Base-by-base conservation (phyloP, 1,140 invertebrate genomes). In the Musca vetustissima region DNA sequence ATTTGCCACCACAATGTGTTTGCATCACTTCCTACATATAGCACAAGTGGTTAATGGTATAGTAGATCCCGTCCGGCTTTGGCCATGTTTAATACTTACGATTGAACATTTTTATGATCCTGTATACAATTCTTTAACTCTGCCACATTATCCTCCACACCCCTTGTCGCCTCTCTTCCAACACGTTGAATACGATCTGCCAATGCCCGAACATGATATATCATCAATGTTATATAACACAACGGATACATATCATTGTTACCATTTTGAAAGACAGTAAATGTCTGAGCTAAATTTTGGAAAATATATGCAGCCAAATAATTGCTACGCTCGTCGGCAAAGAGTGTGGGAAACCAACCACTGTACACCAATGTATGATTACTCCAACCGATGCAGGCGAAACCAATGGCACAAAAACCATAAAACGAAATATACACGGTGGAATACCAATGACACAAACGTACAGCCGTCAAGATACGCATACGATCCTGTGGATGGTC, bases 171-270 rank as follows among this genome's bases (percentile, higher is more conserved):
- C 24, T 49, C 52, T 11, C 6, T n/a, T 6, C 66, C 66, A 19
- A 70, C 52, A 22, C 59, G 24, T 19, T 49, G 32, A 9, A 70
- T 70, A n/a, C 69, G 43, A 15, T 50, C 66, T 0, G 59, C 28
- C 15, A 70, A 19, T 1, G 66, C 32, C 13, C 57, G 53, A 17
- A 70, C 24, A 24, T 70, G 69, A 0, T 25, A 59, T 25, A 67
- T 70, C 55, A 68, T 64, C 3, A 70, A 11, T 8, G 55, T 48
- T 17, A 70, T 8, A 53, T 67, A 70, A 47, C 65, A 67, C 17
- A 49, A 47, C 19, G 65, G 55, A 64, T 64, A 67, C 69, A 70
- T 47, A 47, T 70, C 69, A 22, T 70, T 70, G 48, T 64, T 68
- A 17, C 43, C 59, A 53, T 70, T 67, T 25, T 70, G 69, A 9